Base-by-base conservation (phyloP, 92 coral and sea anemone species). In the Ricordea florida region DNA sequence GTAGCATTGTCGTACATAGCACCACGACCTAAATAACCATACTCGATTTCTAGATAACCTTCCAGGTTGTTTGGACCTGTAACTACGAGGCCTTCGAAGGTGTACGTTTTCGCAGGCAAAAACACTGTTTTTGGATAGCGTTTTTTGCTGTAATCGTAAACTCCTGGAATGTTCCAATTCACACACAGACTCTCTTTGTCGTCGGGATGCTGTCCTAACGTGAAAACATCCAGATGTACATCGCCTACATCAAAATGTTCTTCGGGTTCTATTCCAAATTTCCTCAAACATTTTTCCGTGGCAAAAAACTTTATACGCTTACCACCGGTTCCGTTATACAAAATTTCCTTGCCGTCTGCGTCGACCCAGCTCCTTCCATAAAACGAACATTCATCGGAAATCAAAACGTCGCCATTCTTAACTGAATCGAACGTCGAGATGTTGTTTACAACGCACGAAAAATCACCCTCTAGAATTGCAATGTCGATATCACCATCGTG, bases 11-110 rank as follows among this genome's bases (percentile, higher is more conserved):
- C 80, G 9, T 59, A 74, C 38, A 35, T 74, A 13, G 80, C 80
- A 9, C 80, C 72, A 21, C 71, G 80, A 36, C 80, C 80, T 34
- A 74, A 0, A 74, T 74, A 74, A 6, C 80, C 80, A 31, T 74
- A 60, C 35, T 74, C 80, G 26, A 74, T 45, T 27, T 74, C 80
- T 15, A 74, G 52, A 27, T 74, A 74, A 24, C 58, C 23, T 58
- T 45, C 59, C 0, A 74, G 71, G 37, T 60, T 70, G 25, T 74
- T 74, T 70, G 45, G 57, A 15, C 80, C 80, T 22, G 24, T 7
- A 5, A 74, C 80, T 0, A 43, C 80, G 3, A 74, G 48, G 20
- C 80, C 80, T 60, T 74, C 80, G 31, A 74, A 74, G 25, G 6
- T 46, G 33, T 74, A 45, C 17, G 45, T 59, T 34, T 59, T 45